Evolutionary conservation across 2,888 invertebrate species (phyloP).

Genomic region (Drosophila borborema): DNA sequence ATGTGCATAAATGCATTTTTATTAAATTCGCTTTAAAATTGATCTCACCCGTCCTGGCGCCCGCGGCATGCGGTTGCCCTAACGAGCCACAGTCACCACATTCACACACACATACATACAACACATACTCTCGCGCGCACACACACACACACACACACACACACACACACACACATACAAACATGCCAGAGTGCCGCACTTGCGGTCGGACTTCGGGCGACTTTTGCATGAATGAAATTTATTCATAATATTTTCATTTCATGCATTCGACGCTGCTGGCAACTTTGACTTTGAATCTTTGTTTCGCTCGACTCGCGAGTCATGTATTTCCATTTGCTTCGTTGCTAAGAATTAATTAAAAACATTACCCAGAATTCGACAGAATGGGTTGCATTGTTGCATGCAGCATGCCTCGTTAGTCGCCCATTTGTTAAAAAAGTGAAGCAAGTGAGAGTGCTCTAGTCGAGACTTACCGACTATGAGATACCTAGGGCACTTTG

Average conservation of each 20-base stretch:
- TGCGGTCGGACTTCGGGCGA: slow-evolving; percentile 49
- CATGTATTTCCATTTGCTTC: slow-evolving; percentile 17
- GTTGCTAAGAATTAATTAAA: slow-evolving; percentile 73
- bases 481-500: not conserved
- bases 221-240: slow-evolving; percentile 72
- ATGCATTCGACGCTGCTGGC: slow-evolving; percentile 36
- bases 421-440: slow-evolving; percentile 34
- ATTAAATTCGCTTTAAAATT: slow-evolving; percentile 75
- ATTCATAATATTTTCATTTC: slow-evolving; percentile 65
- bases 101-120: slow-evolving; percentile 12
- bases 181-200: slow-evolving; percentile 49
- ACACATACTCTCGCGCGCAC: too few relatives aligned
- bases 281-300: slow-evolving; percentile 71
- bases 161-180: slow-evolving; percentile 12
- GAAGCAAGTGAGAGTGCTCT: not conserved
- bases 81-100: slow-evolving; percentile 44
- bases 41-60: slow-evolving; percentile 50
- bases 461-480: not conserved
- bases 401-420: slow-evolving; percentile 32
- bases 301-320: slow-evolving; percentile 15
- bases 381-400: slow-evolving; percentile 64
- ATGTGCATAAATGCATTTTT: slow-evolving; percentile 69
- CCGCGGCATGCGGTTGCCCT: slow-evolving; percentile 62
- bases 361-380: slow-evolving; percentile 54
- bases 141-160: not conserved